phyloP scores from a whole-genome alignment of 2,797 vertebrate species.

The Nyctalus aviator region DNA sequence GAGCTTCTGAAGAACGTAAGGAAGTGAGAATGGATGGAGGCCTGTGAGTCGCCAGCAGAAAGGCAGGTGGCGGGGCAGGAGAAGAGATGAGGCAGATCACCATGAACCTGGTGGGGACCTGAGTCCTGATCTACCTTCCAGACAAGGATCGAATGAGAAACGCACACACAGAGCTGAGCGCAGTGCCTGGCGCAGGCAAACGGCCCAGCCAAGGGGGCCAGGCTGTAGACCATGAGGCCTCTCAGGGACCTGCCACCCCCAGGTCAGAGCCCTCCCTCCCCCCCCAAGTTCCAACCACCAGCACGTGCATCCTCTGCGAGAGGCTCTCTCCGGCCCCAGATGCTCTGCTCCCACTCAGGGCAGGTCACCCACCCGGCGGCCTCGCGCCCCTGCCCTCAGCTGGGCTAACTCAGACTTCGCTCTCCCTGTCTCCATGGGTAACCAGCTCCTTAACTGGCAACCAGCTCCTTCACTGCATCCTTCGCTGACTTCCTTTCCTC shows the following conservation, averaged over 20 bases:
- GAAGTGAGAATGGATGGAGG: neutral
- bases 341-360: neutral
- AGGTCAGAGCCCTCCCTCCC: neutral
- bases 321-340: neutral
- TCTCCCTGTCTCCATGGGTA: neutral
- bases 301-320: neutral
- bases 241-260: neutral
- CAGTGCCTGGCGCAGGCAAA: neutral
- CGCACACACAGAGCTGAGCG: accelerated
- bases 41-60: no score
- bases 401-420: neutral
- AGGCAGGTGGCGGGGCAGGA: neutral
- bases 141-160: no score
- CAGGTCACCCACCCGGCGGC: neutral
- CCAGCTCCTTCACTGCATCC: neutral
- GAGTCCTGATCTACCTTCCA: neutral
- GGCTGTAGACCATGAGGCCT: accelerated
- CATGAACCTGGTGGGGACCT: neutral
- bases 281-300: neutral
- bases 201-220: neutral
- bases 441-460: no score
- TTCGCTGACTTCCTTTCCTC: neutral
- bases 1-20: neutral
- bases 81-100: no score
- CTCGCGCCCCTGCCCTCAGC: neutral